Base-by-base conservation (phyloP, 2,888 invertebrate species). In the Didymodactylos carnosus region DNA sequence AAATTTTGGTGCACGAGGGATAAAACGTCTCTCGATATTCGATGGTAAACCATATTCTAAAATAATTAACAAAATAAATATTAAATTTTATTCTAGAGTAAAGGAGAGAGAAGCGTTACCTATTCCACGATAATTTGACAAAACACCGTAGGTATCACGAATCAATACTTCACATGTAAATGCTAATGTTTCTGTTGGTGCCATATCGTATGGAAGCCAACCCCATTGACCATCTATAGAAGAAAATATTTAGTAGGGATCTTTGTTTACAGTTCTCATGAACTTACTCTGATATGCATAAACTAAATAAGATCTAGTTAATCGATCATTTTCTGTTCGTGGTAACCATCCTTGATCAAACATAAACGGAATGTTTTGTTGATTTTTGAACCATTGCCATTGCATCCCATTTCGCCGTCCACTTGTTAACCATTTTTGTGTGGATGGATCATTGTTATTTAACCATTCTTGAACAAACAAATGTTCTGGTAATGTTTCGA, bases 1-100 rank as follows among this genome's bases (percentile, higher is more conserved):
- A 16, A 74, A 71, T 71, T 74, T 74, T 1, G 74, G 74, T 13
- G 71, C 74, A 29, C 74, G 46, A n/a, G 74, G 74, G 25, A 74
- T 71, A 69, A 74, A 74, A 10, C 74, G 70, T 40, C 53, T 40
- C 27, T 74, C 74, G 39, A 74, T 74, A 19, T 71, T 74, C 19
- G 74, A 74, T 16, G 74, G 74, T 6, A 74, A 35, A 35, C 74
- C 74, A 71, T 74, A 74, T 25, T 74, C 74, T 71, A 49, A 23
- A 3, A 14, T 6, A 46, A 4, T n/a, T 25, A 70, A 70, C 13
- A 70, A 14, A 29, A 69, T 39, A 7, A 39, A 39, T 70, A 8
- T 10, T 23, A 7, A 10, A 3, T 25, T 23, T 16, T 14, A 29
- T 70, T 8, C 2, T 2, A 70, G n/a, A n/a, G n/a, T n/a, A n/a